These are phyloP conservation scores for Brachypalpus laphriformis DNA, from an alignment of 2,888 invertebrate genomes.

Conservation along the genomic window DNA sequence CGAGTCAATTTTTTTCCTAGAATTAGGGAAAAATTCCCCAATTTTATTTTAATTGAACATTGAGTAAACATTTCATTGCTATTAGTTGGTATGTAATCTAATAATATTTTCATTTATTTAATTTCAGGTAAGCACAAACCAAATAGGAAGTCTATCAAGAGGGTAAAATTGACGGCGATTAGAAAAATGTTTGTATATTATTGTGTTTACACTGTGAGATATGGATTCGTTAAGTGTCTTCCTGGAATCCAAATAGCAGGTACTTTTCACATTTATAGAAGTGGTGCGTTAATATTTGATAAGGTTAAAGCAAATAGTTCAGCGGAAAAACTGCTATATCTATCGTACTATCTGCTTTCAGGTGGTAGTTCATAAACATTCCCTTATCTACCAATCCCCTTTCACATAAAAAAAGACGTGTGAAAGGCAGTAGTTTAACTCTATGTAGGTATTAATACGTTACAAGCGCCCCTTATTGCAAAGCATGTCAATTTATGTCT, in stretches of 20 bases:
- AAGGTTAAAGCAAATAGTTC: slow-evolving; percentile 18
- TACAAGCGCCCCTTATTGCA: too few species aligned
- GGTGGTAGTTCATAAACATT: not conserved
- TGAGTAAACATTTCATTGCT: not conserved
- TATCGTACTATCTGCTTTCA: not conserved
- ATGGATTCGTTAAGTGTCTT: slow-evolving; percentile 3
- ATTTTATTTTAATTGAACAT: not conserved
- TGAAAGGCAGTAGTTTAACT: too few species aligned
- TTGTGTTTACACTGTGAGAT: slow-evolving; percentile 31
- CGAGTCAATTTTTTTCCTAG: too few species aligned
- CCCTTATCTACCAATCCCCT: not conserved
- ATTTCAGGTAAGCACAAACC: slow-evolving; percentile 48
- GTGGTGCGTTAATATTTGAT: slow-evolving; percentile 4
- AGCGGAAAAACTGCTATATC: not conserved
- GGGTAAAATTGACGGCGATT: slow-evolving; percentile 1
- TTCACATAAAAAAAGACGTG: too few species aligned
- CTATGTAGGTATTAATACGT: too few species aligned
- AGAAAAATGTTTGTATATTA: slow-evolving; percentile 5
- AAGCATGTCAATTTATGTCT: too few species aligned
- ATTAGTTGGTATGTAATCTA: not conserved
- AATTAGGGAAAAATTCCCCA: not conserved
- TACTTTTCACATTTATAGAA: slow-evolving; percentile 15
- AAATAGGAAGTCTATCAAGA: not conserved
- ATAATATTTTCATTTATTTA: slow-evolving; percentile 22
- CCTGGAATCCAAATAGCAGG: slow-evolving; percentile 14